These are phyloP conservation scores for Mystacides longicornis DNA, from an alignment of 2,888 invertebrate species.

Conservation along the genomic window DNA sequence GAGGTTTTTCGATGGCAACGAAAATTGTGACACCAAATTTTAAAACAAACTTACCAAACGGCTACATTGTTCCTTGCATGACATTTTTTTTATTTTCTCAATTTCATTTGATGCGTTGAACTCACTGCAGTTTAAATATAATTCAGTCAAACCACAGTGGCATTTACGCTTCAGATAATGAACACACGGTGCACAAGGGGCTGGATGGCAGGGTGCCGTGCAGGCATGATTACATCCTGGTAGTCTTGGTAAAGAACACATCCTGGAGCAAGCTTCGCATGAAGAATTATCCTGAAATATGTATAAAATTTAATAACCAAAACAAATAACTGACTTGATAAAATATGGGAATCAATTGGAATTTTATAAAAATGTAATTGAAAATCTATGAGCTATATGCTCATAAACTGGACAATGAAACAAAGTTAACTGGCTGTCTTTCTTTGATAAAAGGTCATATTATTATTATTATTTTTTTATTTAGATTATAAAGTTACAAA, in stretches of 20 bases:
- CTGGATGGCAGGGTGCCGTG: slow-evolving; percentile 61
- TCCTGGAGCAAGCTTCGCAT: slow-evolving; percentile 52
- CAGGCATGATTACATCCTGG: slow-evolving; percentile 71
- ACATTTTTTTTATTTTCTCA: slow-evolving; percentile 31
- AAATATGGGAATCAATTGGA: too few relatives aligned
- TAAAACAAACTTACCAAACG: slow-evolving; percentile 65
- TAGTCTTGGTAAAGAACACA: slow-evolving; percentile 59
- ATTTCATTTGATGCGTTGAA: slow-evolving; percentile 49
- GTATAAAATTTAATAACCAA: background rate
- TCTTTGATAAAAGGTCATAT: too few relatives aligned
- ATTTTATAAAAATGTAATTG: too few relatives aligned
- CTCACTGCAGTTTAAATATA: slow-evolving; percentile 68
- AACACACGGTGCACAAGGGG: slow-evolving; percentile 68
- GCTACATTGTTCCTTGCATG: slow-evolving; percentile 81
- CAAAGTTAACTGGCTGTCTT: too few relatives aligned
- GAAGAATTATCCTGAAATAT: background rate
- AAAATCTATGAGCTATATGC: too few relatives aligned
- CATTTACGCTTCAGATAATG: slow-evolving; percentile 64
- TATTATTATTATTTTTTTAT: too few relatives aligned
- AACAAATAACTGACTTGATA: too few relatives aligned
- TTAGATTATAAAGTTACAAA: too few relatives aligned
- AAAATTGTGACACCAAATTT: too few relatives aligned
- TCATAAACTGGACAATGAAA: too few relatives aligned
- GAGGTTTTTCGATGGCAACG: too few relatives aligned
- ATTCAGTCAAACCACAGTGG: slow-evolving; percentile 72